Base-by-base conservation (phyloP, 35 echinoderm and acorn worm species). In the Chiridota heheva region DNA sequence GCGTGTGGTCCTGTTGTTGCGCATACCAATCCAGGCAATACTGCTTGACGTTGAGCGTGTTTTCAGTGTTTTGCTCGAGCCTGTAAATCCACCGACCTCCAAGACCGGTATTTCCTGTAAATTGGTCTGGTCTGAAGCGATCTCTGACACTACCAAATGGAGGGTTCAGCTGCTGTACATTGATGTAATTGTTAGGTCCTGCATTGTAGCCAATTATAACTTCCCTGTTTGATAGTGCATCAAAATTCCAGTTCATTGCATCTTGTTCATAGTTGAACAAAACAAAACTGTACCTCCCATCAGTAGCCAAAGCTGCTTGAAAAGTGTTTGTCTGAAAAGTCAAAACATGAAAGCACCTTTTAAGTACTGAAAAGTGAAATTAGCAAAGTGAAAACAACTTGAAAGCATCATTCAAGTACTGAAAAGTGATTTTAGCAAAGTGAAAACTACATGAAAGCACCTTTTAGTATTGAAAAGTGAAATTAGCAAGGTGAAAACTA, bases 181-280 rank as follows among this genome's bases (percentile, higher is more conserved):
- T 96, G 67, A 30, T 33, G 34, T 82, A 82, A 24, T 29, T n/a
- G 40, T 70, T 82, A 58, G 44, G 46, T 29, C 76, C 78, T 30
- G 48, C 60, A 49, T 90, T 90, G 72, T 90, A 96, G 3, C 93
- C 93, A 20, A 96, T 96, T 25, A 96, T 76, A 47, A 96, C 44
- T 32, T 90, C 43, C 42, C 39, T 86, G 13, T 64, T 77, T 15
- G 76, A 72, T 5, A 89, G 78, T 41, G 82, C 46, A 7, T 49
- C 67, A 12, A 62, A 59, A 35, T 96, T 80, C 92, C 92, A 96
- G 3, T 82, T 58, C 92, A 96, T 96, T 24, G 69, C 76, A 63
- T 64, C 71, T n/a, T 86, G 63, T 4, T 67, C 72, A 41, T 96
- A 96, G 77, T 90, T 96, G 70, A 96, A 96, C 34, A 96, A 69